phyloP scores from a whole-genome alignment of 2,888 invertebrate species.

The Anarsia innoxiella region DNA sequence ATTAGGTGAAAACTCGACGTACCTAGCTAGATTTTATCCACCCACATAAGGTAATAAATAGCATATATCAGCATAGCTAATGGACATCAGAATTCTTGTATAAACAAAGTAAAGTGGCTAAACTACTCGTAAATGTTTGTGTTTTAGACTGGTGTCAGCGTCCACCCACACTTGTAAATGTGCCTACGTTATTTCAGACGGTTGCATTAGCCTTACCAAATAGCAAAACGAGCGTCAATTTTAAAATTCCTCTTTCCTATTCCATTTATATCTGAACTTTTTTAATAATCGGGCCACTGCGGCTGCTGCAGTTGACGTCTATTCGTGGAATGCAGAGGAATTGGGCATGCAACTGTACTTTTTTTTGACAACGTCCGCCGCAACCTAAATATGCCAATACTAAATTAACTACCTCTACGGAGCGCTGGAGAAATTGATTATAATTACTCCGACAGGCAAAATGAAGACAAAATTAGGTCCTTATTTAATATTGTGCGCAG shows the following conservation, averaged over 20 bases:
- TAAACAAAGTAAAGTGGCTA: conserved; percentile 27
- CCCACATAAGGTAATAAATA: too few relatives aligned
- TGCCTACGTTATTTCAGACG: conserved; percentile 31
- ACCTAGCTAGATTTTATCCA: too few relatives aligned
- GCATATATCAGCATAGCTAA: too few relatives aligned
- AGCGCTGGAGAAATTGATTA: too few relatives aligned
- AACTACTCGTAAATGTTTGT: conserved; percentile 30
- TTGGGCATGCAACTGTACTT: conserved; percentile 3
- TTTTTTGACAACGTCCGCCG: conserved; percentile 1
- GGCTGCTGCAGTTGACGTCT: conserved; percentile 17
- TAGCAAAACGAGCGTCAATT: conserved; percentile 38
- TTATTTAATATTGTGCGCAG: conserved; percentile 2
- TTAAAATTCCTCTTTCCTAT: conserved; percentile 30
- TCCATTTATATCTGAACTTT: conserved; percentile 30
- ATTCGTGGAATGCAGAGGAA: conserved; percentile 14
- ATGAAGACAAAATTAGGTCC: conserved; percentile 1
- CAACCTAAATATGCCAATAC: conserved; percentile 6
- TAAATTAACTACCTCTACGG: too few relatives aligned
- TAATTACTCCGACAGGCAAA: too few relatives aligned
- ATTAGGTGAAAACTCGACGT: too few relatives aligned
- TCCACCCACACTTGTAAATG: conserved; percentile 34
- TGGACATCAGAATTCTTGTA: conserved; percentile 20
- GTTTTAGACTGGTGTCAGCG: conserved; percentile 28
- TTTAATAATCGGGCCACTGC: conserved; percentile 29
- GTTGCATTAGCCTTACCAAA: conserved; percentile 23